Evolutionary conservation across 2,113 vertebrate species (phyloP), one percentile per base, ranked within the genome.

Genomic region (Diglossa brunneiventris): DNA sequence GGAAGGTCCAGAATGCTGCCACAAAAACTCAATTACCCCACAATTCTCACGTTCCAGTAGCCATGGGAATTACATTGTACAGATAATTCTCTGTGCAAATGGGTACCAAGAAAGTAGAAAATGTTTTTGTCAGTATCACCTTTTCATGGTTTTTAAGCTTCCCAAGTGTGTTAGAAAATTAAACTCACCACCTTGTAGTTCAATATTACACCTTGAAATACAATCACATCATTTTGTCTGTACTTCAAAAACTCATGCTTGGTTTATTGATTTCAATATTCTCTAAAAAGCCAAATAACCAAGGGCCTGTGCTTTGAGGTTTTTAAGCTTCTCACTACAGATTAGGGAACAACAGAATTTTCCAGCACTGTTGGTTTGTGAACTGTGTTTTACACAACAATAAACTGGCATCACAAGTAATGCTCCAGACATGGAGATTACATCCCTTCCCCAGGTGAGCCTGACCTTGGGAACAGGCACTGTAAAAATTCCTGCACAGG

Each of bases 281-380:
- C 74, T 90, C 92, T 93, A 91, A 92, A 67, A 97, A 96, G 86
- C 35, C 76, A 89, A 94, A 55, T 70, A 97, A 94, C 93, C 91
- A 56, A 95, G 23, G 88, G 83, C 53, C 59, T 77, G 68, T 63
- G 89, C 49, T 70, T 75, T 95, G 69, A 96, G 47, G 35, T 64
- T 79, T 91, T 56, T 18, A 17, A 91, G 50, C 81, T 95, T 95
- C 93, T 93, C 70, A 46, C 23, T 67, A 52, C 2, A 14, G 52
- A n/a, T 49, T 15, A 90, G 53, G 69, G 87, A 94, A 89, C 33
- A 63, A 79, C 8, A 73, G 79, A 92, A 66, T 80, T 89, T 85
- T 23, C 82, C 7, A 9, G 42, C 1, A 2, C 42, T 63, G 46
- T 59, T 81, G 31, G 16, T 27, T 15, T 53, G 26, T 4, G 18